Evolutionary conservation across 92 coral and sea anemone genomes (phyloP).

Genomic region (Diadumene lineata): DNA sequence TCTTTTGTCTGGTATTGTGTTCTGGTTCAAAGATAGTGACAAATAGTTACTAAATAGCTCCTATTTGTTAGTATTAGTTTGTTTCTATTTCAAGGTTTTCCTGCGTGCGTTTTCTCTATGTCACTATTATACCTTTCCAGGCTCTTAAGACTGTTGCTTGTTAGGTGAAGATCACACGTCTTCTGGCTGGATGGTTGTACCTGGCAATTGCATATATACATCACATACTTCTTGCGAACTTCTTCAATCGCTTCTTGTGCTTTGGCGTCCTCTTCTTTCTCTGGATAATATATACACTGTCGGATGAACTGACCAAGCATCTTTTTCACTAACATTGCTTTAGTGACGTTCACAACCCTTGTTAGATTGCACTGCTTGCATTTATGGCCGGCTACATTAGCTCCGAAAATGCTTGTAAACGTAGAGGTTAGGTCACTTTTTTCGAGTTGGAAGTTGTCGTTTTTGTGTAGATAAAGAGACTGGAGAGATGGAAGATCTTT

Average conservation of each 20-base stretch:
- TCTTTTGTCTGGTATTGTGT: too few species aligned
- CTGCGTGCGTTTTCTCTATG: too few species aligned
- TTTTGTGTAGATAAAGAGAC: constrained; percentile 32
- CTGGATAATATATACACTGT: constrained; percentile 19
- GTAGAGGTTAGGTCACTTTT: constrained; percentile 18
- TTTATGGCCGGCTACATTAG: constrained; percentile 16
- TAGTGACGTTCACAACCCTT: constrained; percentile 14
- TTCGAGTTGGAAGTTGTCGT: constrained; percentile 11
- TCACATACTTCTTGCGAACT: constrained; percentile 18
- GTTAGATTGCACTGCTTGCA: constrained; percentile 44
- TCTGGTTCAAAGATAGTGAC: too few species aligned
- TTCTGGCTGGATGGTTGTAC: neutral
- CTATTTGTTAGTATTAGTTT: too few species aligned
- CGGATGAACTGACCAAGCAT: constrained; percentile 9
- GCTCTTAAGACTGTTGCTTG: constrained; percentile 10
- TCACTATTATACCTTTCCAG: neutral
- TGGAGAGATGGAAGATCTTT: constrained; percentile 35
- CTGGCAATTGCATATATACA: constrained; percentile 24
- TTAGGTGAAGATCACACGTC: neutral
- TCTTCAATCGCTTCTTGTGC: constrained; percentile 24
- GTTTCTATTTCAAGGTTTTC: too few species aligned
- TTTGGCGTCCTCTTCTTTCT: neutral
- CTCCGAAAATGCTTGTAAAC: constrained; percentile 22
- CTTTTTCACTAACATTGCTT: neutral
- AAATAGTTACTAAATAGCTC: too few species aligned